Evolutionary conservation across 2,113 vertebrate species (phyloP).

Genomic region (Oncorhynchus clarkii): DNA sequence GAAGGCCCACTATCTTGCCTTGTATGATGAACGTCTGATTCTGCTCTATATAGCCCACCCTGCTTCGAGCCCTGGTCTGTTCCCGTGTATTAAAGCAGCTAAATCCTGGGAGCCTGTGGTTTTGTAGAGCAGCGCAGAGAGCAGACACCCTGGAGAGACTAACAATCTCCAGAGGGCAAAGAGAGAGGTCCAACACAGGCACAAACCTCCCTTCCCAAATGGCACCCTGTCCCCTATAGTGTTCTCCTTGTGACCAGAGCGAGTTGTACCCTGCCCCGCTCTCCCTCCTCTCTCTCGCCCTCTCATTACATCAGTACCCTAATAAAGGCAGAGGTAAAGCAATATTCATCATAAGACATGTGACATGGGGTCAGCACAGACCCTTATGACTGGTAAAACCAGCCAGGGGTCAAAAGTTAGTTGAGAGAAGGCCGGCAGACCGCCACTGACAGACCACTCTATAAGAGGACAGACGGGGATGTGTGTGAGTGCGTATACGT

Average conservation of each 20-base stretch:
- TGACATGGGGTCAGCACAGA: background rate
- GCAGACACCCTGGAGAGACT: slow-evolving; percentile 38
- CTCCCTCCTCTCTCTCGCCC: background rate
- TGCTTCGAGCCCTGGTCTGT: slow-evolving; percentile 10
- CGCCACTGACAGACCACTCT: background rate
- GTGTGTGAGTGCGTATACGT: background rate
- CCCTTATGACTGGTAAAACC: background rate
- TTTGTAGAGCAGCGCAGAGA: slow-evolving; percentile 12
- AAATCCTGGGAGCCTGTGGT: slow-evolving; percentile 31
- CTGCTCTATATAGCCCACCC: background rate
- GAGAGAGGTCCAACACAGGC: background rate
- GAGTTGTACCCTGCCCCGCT: background rate
- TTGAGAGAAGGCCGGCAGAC: background rate
- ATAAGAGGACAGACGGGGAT: background rate
- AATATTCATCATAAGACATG: background rate
- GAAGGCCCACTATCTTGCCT: too few species aligned
- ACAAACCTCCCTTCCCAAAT: background rate
- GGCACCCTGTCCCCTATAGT: background rate
- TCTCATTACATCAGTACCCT: background rate
- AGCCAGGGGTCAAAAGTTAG: background rate
- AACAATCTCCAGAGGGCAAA: background rate
- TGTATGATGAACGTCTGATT: background rate
- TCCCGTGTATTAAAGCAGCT: slow-evolving; percentile 53
- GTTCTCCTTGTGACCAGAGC: background rate
- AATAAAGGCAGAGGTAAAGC: background rate